Evolutionary conservation across 2,888 invertebrate genomes (phyloP).

Genomic region (Fabriciana adippe): DNA sequence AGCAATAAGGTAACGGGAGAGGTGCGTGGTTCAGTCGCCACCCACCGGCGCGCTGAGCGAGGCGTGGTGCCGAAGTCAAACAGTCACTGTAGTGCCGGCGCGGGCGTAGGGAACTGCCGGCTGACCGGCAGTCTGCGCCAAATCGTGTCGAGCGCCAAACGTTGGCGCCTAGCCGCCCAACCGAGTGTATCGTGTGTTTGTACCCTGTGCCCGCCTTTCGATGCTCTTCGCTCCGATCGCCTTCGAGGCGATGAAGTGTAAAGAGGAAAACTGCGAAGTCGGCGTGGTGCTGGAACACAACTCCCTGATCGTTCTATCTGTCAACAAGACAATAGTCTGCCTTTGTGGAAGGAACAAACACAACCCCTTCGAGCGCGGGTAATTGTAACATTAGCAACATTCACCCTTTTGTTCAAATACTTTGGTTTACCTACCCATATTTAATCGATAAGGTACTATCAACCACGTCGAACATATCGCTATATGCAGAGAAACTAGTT

Average conservation of each 20-base stretch:
- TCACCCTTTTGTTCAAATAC: constrained; percentile 5
- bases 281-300: constrained; percentile 80
- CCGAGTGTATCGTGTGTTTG: constrained; percentile 61
- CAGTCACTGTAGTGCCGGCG: constrained; percentile 72
- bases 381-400: constrained; percentile 46
- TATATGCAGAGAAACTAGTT: constrained; percentile 52
- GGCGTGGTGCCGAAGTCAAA: constrained; percentile 73
- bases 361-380: constrained; percentile 80
- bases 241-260: constrained; percentile 82
- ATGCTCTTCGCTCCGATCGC: constrained; percentile 81
- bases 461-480: constrained; percentile 30
- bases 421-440: neutral
- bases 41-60: constrained; percentile 76
- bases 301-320: constrained; percentile 77
- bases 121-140: constrained; percentile 72
- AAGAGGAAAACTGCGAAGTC: constrained; percentile 81
- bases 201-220: constrained; percentile 69
- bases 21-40: constrained; percentile 70
- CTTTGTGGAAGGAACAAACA: constrained; percentile 75
- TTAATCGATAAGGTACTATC: constrained; percentile 27
- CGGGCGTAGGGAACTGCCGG: constrained; percentile 59
- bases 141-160: constrained; percentile 66
- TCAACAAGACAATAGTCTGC: constrained; percentile 80
- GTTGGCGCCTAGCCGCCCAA: constrained; percentile 57
- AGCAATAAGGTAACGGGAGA: constrained; percentile 81